phyloP scores from a whole-genome alignment of 2,113 vertebrate genomes.

The Cryptotis parvus region DNA sequence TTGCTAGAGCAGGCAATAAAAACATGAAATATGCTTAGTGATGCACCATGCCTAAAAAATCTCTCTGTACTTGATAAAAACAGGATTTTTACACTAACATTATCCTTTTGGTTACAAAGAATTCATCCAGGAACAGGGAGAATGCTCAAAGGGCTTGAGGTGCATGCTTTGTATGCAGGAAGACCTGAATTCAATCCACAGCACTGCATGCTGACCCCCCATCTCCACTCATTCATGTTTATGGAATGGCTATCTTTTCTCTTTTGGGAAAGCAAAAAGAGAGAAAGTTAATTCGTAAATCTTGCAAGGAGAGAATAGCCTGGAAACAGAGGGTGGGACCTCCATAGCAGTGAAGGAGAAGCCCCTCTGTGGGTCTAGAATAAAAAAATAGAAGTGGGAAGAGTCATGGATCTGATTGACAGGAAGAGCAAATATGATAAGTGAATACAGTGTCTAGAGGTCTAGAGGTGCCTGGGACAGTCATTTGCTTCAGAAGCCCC shows the following conservation, averaged over 20 bases:
- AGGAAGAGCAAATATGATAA: too few relatives aligned
- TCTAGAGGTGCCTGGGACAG: background rate
- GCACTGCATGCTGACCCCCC: too few relatives aligned
- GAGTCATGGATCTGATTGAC: background rate
- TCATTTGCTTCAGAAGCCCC: background rate
- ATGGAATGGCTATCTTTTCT: constrained; percentile 32
- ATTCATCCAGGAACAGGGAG: background rate
- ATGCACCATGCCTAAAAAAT: constrained; percentile 49
- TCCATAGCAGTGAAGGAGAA: background rate
- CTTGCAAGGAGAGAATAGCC: background rate
- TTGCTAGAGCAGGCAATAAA: too few relatives aligned
- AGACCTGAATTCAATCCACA: too few relatives aligned
- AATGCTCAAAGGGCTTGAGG: too few relatives aligned
- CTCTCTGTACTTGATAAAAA: constrained; percentile 52
- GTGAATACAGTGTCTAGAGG: background rate
- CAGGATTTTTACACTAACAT: background rate
- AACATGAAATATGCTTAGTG: constrained; percentile 4
- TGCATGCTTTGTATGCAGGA: too few relatives aligned
- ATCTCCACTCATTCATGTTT: background rate
- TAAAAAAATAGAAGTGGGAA: background rate
- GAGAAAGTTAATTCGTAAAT: constrained; percentile 30
- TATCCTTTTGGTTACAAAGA: constrained; percentile 33
- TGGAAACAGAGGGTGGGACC: background rate
- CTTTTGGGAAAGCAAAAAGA: background rate
- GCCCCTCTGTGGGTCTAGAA: background rate